Conservation (phyloP, 2,113 vertebrate genomes). For the Dipodomys stephensi region DNA sequence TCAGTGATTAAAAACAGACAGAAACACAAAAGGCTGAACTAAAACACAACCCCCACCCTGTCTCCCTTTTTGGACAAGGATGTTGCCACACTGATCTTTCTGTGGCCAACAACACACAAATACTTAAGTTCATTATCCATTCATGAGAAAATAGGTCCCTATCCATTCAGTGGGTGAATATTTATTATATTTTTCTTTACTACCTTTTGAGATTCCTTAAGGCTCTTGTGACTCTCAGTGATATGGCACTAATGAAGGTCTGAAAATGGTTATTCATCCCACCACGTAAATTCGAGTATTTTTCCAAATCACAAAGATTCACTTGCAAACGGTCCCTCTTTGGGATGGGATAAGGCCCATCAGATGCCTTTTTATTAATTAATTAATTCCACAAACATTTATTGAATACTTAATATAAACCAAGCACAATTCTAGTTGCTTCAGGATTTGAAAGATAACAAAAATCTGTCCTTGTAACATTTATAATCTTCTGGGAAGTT, state of each 20-base stretch:
- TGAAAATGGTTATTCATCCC: background rate
- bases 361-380: background rate
- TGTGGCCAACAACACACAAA: background rate
- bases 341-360: background rate
- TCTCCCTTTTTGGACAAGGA: background rate
- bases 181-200: slow-evolving; percentile 29
- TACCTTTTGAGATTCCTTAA: background rate
- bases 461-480: background rate
- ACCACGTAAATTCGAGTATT: background rate
- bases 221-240: slow-evolving; percentile 18
- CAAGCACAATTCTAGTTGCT: background rate
- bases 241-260: background rate
- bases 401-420: background rate
- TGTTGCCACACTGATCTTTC: background rate
- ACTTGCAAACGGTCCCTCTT: background rate
- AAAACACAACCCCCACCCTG: background rate
- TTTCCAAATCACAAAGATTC: slow-evolving; percentile 4
- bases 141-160: background rate
- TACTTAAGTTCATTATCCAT: slow-evolving; percentile 13
- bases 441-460: background rate
- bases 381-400: slow-evolving; percentile 5
- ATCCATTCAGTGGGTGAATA: slow-evolving; percentile 15
- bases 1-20: background rate
- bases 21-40: background rate
- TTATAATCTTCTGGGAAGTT: too few relatives aligned